These are phyloP conservation scores for Temnothorax curvispinosus DNA, from an alignment of 1,140 invertebrate species.

Conservation along the genomic window DNA sequence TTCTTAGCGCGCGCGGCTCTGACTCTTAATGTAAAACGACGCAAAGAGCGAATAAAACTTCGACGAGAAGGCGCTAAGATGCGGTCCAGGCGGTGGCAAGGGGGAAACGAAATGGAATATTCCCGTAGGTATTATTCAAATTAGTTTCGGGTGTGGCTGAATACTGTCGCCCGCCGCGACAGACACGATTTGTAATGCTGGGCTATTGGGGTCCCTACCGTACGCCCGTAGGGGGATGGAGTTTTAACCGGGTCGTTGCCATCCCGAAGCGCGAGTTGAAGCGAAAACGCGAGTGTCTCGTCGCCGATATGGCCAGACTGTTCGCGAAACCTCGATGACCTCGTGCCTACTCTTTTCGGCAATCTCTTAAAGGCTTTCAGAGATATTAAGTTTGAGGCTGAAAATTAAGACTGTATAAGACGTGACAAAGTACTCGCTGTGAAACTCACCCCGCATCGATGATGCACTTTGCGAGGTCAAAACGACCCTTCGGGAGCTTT, in stretches of 20 bases:
- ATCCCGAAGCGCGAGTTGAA: background rate
- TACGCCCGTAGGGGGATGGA: background rate
- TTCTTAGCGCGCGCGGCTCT: background rate
- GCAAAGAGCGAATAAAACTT: slow-evolving; percentile 41
- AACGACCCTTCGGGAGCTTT: background rate
- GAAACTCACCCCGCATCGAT: background rate
- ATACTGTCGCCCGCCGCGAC: slow-evolving; percentile 28
- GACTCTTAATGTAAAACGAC: background rate
- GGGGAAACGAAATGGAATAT: slow-evolving; percentile 50
- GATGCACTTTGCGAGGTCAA: slow-evolving; percentile 27
- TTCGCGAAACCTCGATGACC: background rate
- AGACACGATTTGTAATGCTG: slow-evolving; percentile 55
- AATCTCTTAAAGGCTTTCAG: slow-evolving; percentile 55
- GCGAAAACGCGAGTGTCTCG: background rate
- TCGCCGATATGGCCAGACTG: slow-evolving; percentile 25
- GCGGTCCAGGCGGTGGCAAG: background rate
- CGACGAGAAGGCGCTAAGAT: too few relatives aligned
- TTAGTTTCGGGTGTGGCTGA: slow-evolving; percentile 41
- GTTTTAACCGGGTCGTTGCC: slow-evolving; percentile 24
- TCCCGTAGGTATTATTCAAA: slow-evolving; percentile 65
- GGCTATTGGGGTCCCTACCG: slow-evolving; percentile 24
- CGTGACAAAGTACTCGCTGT: slow-evolving; percentile 5
- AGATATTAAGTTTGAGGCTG: slow-evolving; percentile 31
- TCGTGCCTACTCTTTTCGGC: background rate
- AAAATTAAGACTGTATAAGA: slow-evolving; percentile 39